These are phyloP conservation scores for Limanda limanda DNA, from an alignment of 2,113 vertebrate genomes.

Conservation along the genomic window DNA sequence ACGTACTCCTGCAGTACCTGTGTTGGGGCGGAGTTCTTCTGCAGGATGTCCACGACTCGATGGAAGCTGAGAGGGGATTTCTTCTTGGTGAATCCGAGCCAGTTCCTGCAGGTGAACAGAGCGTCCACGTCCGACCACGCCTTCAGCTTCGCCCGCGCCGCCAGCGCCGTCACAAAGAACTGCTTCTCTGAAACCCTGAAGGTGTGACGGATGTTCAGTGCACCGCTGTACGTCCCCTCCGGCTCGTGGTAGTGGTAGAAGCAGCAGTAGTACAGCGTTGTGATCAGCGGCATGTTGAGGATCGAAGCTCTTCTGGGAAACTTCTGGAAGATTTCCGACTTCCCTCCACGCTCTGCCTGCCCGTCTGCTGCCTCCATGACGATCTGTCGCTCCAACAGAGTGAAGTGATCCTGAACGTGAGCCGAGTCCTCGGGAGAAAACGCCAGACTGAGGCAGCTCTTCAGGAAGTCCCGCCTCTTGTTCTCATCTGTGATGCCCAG, in stretches of 20 bases:
- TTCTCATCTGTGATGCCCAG: conserved; percentile 89
- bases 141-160: conserved; percentile 92
- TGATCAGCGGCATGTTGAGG: conserved; percentile 95
- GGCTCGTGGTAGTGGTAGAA: conserved; percentile 90
- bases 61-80: conserved; percentile 92
- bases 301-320: conserved; percentile 94
- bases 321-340: conserved; percentile 90
- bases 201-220: conserved; percentile 92
- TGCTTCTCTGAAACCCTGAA: conserved; percentile 98
- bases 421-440: conserved; percentile 89
- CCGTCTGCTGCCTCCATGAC: conserved; percentile 93
- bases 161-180: conserved; percentile 90
- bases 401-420: conserved; percentile 94
- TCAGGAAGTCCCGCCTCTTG: conserved; percentile 91
- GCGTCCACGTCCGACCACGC: conserved; percentile 93
- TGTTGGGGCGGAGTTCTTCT: conserved; percentile 92
- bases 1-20: conserved; percentile 93
- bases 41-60: conserved; percentile 92
- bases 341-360: conserved; percentile 84
- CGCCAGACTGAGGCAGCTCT: conserved; percentile 91
- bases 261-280: conserved; percentile 95
- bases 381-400: conserved; percentile 94
- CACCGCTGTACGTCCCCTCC: conserved; percentile 91
- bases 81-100: conserved; percentile 96
- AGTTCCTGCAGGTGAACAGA: conserved; percentile 93